Percentiles rank a stretch among this genome's conserved stretches.
Conservation (phyloP, 1,140 invertebrate species). For the Procambarus virginalis region DNA sequence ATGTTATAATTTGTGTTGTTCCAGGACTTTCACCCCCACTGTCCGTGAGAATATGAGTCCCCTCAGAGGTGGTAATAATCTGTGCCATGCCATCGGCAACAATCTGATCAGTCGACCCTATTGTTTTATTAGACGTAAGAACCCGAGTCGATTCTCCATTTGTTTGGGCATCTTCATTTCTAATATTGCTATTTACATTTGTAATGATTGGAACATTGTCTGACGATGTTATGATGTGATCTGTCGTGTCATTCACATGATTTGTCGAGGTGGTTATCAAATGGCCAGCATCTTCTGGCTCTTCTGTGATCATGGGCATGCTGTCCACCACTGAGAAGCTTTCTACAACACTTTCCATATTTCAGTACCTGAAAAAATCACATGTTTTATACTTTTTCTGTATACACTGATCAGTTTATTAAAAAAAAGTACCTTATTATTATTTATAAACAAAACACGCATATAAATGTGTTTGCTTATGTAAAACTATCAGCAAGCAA, state of each 20-base stretch:
- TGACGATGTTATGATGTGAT: background rate
- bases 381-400: too few species aligned
- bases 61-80: constrained; percentile 34
- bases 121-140: constrained; percentile 2
- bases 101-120: background rate
- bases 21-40: background rate
- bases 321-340: constrained; percentile 54
- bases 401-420: too few species aligned
- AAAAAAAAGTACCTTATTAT: too few species aligned
- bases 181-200: background rate
- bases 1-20: constrained; percentile 21
- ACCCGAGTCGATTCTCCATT: background rate
- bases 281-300: constrained; percentile 22
- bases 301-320: constrained; percentile 54
- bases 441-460: too few species aligned
- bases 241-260: background rate
- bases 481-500: too few species aligned
- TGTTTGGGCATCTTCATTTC: background rate
- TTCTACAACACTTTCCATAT: constrained; percentile 51
- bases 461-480: too few species aligned
- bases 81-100: constrained; percentile 31
- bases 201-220: constrained; percentile 8
- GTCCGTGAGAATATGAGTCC: constrained; percentile 9
- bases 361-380: constrained; percentile 8
- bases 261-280: constrained; percentile 12